Evolutionary conservation across 1,140 invertebrate species (phyloP).

Genomic region (Geopemphigus sp.): DNA sequence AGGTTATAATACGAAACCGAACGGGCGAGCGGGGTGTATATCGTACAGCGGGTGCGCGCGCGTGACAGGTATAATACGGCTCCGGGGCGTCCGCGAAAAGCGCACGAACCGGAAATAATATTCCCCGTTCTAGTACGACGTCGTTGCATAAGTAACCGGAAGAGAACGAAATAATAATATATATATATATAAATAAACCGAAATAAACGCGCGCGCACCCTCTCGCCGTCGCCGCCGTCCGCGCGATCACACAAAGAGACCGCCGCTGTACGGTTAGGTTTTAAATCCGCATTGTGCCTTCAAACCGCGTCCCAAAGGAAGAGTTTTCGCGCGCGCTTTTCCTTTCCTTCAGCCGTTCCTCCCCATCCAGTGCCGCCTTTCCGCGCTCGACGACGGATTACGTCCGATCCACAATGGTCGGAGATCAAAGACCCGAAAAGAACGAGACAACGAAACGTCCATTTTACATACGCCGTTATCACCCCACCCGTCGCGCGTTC

Average conservation of each 20-base stretch:
- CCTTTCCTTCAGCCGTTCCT: too few species aligned
- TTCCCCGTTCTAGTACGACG: slow-evolving; percentile 1
- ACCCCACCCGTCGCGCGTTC: not conserved
- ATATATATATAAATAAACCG: not conserved
- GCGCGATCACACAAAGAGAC: not conserved
- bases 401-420: slow-evolving; percentile 34
- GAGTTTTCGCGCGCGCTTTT: slow-evolving; percentile 5
- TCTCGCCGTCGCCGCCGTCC: too few species aligned
- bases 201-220: slow-evolving; percentile 12
- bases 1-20: not conserved
- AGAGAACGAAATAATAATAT: not conserved
- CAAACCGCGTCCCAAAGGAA: not conserved
- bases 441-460: too few species aligned
- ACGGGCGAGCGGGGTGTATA: not conserved
- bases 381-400: slow-evolving; percentile 3
- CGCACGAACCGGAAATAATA: slow-evolving; percentile 24
- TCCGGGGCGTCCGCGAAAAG: slow-evolving; percentile 3
- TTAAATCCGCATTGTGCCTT: slow-evolving; percentile 30
- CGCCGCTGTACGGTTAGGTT: not conserved
- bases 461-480: not conserved
- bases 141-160: slow-evolving; percentile 34
- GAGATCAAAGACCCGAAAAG: slow-evolving; percentile 28
- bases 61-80: slow-evolving; percentile 20
- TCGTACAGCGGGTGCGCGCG: too few species aligned
- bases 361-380: not conserved